Evolutionary conservation across 1,140 invertebrate species (phyloP).

Genomic region (Aphaenogaster ashmeadi): DNA sequence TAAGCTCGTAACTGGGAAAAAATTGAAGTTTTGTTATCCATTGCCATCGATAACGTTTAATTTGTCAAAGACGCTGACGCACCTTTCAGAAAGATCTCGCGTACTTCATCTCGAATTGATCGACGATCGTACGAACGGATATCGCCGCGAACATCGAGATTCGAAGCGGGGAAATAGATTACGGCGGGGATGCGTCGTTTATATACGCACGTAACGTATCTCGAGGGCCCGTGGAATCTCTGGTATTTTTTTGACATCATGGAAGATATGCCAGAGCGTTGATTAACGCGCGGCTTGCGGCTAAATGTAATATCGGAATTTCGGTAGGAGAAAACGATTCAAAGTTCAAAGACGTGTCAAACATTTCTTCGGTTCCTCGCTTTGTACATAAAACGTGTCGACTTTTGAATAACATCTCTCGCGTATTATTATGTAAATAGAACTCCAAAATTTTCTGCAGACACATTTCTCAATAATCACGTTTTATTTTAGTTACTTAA

Average conservation of each 20-base stretch:
- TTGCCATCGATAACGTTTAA: background rate
- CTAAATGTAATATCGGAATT: slow-evolving; percentile 30
- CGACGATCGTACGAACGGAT: slow-evolving; percentile 54
- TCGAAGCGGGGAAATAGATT: slow-evolving; percentile 67
- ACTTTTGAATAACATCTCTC: background rate
- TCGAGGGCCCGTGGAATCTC: slow-evolving; percentile 64
- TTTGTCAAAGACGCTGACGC: slow-evolving; percentile 32
- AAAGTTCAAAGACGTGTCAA: background rate
- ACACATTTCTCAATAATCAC: background rate
- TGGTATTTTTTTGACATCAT: slow-evolving; percentile 53
- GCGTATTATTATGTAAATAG: background rate
- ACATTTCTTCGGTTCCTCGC: background rate
- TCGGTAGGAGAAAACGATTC: background rate
- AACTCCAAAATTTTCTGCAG: background rate
- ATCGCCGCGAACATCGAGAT: slow-evolving; percentile 69
- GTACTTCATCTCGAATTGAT: slow-evolving; percentile 67
- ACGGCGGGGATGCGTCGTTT: slow-evolving; percentile 56
- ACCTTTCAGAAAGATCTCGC: background rate
- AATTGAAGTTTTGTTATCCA: slow-evolving; percentile 2
- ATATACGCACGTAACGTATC: slow-evolving; percentile 38
- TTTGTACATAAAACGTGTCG: background rate
- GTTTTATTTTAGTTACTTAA: background rate
- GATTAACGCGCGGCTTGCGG: background rate
- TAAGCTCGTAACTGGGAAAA: background rate
- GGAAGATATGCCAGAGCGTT: slow-evolving; percentile 10